A percentile compares a stretch with the other conserved stretches of the same genome.
Evolutionary conservation across 2,113 vertebrate species (phyloP).

Genomic region (Myotis brandtii): DNA sequence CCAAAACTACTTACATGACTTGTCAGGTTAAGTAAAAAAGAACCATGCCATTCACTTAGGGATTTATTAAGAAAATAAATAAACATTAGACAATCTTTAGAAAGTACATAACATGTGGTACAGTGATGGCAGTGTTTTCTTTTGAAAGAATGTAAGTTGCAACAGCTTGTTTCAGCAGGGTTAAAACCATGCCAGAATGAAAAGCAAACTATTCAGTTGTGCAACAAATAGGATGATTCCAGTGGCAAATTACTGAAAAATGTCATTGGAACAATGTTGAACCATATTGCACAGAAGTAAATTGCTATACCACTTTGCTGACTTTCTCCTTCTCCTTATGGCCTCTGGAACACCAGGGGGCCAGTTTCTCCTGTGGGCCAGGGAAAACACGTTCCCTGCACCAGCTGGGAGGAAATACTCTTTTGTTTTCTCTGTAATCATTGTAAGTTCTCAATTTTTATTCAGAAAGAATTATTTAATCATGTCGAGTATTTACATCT

Average conservation of each 20-base stretch:
- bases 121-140: background rate
- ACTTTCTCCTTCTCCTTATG: background rate
- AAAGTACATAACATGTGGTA: constrained; percentile 30
- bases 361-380: background rate
- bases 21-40: constrained; percentile 10
- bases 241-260: constrained; percentile 57
- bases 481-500: background rate
- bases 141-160: constrained; percentile 53
- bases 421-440: constrained; percentile 24
- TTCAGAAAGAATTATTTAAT: background rate
- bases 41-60: constrained; percentile 21
- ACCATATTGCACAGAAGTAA: constrained; percentile 12
- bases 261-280: background rate
- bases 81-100: constrained; percentile 48
- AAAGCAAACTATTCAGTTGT: constrained; percentile 43
- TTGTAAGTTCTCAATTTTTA: background rate
- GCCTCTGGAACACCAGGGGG: background rate
- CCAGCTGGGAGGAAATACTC: background rate
- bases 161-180: constrained; percentile 49
- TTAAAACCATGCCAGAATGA: constrained; percentile 53
- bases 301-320: constrained; percentile 3
- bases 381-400: background rate
- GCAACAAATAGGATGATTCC: constrained; percentile 57
- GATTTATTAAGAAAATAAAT: constrained; percentile 37
- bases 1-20: background rate